A percentile compares a stretch with the other conserved stretches of the same genome.
Conservation (phyloP, 2,797 vertebrate genomes). For the Microcaecilia unicolor region DNA sequence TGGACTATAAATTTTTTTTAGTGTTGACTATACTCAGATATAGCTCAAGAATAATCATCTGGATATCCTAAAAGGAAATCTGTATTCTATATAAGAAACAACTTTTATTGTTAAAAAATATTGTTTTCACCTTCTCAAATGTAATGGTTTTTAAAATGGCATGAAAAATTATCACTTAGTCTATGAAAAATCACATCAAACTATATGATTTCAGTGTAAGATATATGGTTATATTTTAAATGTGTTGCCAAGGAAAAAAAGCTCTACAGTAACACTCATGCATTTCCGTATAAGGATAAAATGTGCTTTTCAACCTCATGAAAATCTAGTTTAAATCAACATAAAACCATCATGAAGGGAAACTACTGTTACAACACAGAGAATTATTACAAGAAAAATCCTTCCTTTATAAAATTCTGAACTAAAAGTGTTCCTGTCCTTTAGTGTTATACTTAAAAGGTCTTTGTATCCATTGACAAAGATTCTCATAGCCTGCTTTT, state of each 20-base stretch:
- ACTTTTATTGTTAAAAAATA: too few relatives aligned
- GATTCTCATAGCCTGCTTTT: neutral
- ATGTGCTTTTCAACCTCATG: conserved; percentile 13
- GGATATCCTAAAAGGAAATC: too few relatives aligned
- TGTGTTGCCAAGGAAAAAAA: conserved; percentile 10
- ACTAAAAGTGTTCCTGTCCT: conserved; percentile 12
- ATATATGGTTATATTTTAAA: conserved; percentile 16
- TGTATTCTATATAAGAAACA: too few relatives aligned
- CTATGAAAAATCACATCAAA: conserved; percentile 39
- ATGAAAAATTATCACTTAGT: conserved; percentile 38
- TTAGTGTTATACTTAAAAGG: conserved; percentile 12
- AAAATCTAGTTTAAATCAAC: conserved; percentile 31
- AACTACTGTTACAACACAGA: conserved; percentile 16
- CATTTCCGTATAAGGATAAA: conserved; percentile 18
- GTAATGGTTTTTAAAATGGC: conserved; percentile 41
- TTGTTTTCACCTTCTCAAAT: conserved; percentile 30
- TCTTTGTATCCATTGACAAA: conserved; percentile 8
- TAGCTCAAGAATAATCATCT: too few relatives aligned
- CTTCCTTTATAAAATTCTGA: conserved; percentile 1
- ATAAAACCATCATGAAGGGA: conserved; percentile 21
- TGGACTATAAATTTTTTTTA: too few relatives aligned
- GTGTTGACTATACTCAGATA: too few relatives aligned
- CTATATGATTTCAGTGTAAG: conserved; percentile 38
- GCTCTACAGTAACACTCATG: conserved; percentile 10
- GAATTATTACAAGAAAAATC: conserved; percentile 17